phyloP scores from a whole-genome alignment of 2,797 vertebrate species.

The Thripadectes ignobilis region DNA sequence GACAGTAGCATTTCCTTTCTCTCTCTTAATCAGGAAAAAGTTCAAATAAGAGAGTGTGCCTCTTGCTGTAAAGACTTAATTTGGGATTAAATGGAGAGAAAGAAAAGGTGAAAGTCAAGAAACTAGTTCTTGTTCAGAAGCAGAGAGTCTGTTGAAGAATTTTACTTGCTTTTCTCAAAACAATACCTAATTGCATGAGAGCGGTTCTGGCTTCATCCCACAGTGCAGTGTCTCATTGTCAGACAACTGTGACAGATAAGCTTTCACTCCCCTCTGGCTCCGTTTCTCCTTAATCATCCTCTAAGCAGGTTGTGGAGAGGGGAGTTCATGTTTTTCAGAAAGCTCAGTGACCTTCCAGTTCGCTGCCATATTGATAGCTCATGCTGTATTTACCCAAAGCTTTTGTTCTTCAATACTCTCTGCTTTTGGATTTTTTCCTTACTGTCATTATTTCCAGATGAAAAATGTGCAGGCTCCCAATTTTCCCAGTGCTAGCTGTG shows the following conservation, averaged over 20 bases:
- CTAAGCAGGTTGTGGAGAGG: fast-evolving
- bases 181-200: background rate
- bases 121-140: background rate
- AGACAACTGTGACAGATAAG: background rate
- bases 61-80: background rate
- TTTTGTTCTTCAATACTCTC: background rate
- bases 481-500: background rate
- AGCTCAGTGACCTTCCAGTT: background rate
- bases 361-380: background rate
- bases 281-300: background rate
- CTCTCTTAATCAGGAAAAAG: background rate
- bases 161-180: background rate
- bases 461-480: background rate
- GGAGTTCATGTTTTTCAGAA: background rate
- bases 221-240: background rate
- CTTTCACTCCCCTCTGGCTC: background rate
- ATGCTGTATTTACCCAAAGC: background rate
- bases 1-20: background rate
- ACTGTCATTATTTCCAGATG: background rate
- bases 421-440: background rate
- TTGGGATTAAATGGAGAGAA: background rate
- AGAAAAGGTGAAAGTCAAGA: background rate
- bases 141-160: background rate
- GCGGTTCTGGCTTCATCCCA: background rate
- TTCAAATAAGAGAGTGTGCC: background rate